Percentiles rank a stretch among this genome's conserved stretches.
Evolutionary conservation across 2,113 vertebrate species (phyloP).

Genomic region (Chloropsis cyanopogon): DNA sequence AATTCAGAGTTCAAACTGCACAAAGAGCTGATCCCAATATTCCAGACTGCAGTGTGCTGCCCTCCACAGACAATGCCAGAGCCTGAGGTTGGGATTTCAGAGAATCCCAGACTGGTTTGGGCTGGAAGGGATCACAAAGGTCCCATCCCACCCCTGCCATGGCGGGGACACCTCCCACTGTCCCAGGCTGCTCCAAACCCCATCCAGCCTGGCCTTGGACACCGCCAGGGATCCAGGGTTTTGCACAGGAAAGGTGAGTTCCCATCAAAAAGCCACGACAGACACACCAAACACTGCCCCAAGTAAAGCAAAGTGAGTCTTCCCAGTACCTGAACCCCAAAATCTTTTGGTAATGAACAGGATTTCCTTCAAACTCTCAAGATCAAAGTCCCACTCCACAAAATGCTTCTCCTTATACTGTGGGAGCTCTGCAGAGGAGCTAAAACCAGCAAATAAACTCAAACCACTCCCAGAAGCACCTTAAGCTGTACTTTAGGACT

Average conservation of each 20-base stretch:
- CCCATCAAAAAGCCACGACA: background rate
- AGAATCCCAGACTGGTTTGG: background rate
- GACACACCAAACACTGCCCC: background rate
- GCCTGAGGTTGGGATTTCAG: background rate
- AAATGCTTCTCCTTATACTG: background rate
- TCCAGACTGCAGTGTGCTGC: background rate
- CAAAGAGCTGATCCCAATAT: background rate
- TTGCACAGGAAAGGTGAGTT: background rate
- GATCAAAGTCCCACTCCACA: background rate
- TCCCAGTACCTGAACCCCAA: background rate
- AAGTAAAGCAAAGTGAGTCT: background rate
- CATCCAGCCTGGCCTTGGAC: fast-evolving
- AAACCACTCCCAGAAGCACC: background rate
- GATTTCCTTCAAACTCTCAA: background rate
- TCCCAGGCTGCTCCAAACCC: background rate
- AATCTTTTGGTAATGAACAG: background rate
- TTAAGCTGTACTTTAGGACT: fast-evolving
- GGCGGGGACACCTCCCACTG: background rate
- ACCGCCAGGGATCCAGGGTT: background rate
- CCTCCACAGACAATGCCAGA: fast-evolving
- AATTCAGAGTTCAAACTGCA: background rate
- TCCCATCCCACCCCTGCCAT: background rate
- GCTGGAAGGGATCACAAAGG: background rate
- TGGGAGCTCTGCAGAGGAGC: background rate
- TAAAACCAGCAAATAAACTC: background rate